Conservation (phyloP, 2,113 vertebrate species). For the Cranoglanis bouderius region DNA sequence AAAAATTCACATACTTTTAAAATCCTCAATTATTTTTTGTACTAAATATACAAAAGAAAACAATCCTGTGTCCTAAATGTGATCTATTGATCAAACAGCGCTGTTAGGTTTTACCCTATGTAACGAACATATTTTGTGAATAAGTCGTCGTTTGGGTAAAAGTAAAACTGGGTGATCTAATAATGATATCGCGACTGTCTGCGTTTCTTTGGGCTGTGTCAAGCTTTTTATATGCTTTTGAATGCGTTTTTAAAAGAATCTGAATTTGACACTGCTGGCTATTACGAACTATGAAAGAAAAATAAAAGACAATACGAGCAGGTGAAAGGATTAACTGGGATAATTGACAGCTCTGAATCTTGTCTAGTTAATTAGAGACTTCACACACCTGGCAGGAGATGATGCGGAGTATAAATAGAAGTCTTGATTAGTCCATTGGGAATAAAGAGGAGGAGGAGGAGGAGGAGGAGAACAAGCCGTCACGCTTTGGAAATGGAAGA, state of each 20-base stretch:
- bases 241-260: background rate
- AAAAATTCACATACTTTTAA: background rate
- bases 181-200: background rate
- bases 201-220: background rate
- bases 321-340: background rate
- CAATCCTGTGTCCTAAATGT: background rate
- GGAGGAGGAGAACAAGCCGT: background rate
- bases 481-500: background rate
- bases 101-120: background rate
- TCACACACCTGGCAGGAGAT: background rate
- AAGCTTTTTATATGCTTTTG: background rate
- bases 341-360: background rate
- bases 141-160: background rate
- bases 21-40: too few species aligned
- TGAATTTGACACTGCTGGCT: background rate
- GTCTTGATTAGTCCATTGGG: slow-evolving; percentile 7
- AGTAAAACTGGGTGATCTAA: background rate
- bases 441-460: background rate
- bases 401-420: background rate
- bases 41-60: background rate
- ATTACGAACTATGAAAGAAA: background rate
- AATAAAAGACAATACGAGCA: background rate
- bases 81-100: background rate
- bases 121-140: background rate
- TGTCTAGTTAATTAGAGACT: slow-evolving; percentile 23